Evolutionary conservation across 2,888 invertebrate species (phyloP), one percentile per base, ranked within the genome.

Genomic region (Amphipyra tragopoginis): DNA sequence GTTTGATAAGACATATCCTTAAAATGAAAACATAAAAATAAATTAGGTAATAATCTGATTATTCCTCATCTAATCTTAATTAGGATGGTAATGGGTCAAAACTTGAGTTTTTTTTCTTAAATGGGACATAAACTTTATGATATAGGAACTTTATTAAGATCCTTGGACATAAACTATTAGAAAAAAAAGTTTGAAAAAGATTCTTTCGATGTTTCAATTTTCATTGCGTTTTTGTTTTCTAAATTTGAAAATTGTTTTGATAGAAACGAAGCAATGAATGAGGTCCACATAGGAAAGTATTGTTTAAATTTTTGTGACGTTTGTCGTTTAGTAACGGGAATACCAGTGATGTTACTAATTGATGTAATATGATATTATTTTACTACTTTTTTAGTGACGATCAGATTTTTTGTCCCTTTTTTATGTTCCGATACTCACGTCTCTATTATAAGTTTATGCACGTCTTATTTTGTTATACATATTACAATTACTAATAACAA

Each of bases 61-160:
- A 76, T 56, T 56, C 29, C 64, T 62, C 55, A 63, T 77, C 55
- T 77, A 61, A 79, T 74, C 78, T 79, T 74, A 78, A 79, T 78
- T 71, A 66, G 61, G 50, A 64, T 13, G 60, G 49, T 73, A 79
- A 77, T 77, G 68, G 68, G 52, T 45, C 40, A 52, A 60, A 57
- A 51, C 49, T 64, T 40, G 54, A 49, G 42, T 14, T 63, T 65
- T 65, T 29, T 71, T 72, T 54, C 57, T 47, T 47, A 58, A 77
- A 60, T 64, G 52, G 54, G 53, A 63, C 59, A 59, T 77, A 77
- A 83, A 84, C n/a, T 75, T 79, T 83, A 85, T 84, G 79, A 80
- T 81, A 76, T 82, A 86, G 62, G 57, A 60, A 60, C 69, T 52
- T 71, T 77, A 79, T 83, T 79, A 59, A 29, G 34, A 44, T 71